Percentiles rank a stretch among this genome's conserved stretches.
phyloP scores from a whole-genome alignment of 1,140 invertebrate genomes.

The Calosoma granatense region DNA sequence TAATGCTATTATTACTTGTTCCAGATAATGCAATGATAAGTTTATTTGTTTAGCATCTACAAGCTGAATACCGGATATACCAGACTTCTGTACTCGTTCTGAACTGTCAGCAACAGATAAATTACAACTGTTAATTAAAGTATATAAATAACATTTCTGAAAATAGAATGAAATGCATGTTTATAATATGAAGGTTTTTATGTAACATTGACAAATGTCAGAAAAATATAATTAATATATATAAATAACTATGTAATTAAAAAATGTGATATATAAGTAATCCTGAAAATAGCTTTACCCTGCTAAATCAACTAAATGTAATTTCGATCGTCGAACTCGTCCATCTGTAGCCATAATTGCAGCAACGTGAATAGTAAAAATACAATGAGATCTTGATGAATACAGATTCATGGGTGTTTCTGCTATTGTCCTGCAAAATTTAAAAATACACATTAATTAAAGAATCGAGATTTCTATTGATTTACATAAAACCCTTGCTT shows the following conservation, averaged over 20 bases:
- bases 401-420: constrained; percentile 56
- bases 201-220: not conserved
- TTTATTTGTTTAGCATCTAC: constrained; percentile 56
- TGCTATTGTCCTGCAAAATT: constrained; percentile 41
- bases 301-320: constrained; percentile 56
- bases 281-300: constrained; percentile 37
- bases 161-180: not conserved
- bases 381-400: constrained; percentile 57
- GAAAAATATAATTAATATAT: not conserved
- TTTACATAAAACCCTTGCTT: too few relatives aligned
- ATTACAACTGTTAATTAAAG: not conserved
- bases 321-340: constrained; percentile 43
- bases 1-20: constrained; percentile 56
- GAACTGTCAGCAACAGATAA: constrained; percentile 31
- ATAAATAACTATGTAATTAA: not conserved
- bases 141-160: not conserved
- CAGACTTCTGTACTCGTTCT: constrained; percentile 37
- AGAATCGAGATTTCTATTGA: too few relatives aligned
- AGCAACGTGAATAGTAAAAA: constrained; percentile 52
- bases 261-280: not conserved
- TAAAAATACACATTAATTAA: too few relatives aligned
- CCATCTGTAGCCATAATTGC: constrained; percentile 37
- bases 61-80: constrained; percentile 40
- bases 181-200: not conserved
- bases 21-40: constrained; percentile 54